These are phyloP conservation scores for Macrocentrus cingulum DNA, from an alignment of 1,140 invertebrate species.

Conservation along the genomic window DNA sequence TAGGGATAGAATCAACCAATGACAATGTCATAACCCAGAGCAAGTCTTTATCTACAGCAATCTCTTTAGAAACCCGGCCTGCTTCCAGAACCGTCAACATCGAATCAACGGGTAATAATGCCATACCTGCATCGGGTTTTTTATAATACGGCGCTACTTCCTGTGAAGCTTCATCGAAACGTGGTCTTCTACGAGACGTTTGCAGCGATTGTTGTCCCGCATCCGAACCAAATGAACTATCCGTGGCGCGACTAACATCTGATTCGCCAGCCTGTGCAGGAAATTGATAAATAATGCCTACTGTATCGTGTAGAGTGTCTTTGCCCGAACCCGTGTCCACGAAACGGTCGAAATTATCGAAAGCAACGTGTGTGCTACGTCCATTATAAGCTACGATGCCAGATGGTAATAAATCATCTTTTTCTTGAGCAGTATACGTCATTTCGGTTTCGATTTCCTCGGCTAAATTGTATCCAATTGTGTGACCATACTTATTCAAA, in stretches of 20 bases:
- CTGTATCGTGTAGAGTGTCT: slow-evolving; percentile 3
- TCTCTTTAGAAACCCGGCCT: not conserved
- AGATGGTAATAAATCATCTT: too few species aligned
- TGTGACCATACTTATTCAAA: slow-evolving; percentile 6
- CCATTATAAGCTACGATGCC: not conserved
- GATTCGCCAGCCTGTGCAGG: not conserved
- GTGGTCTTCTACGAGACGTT: slow-evolving; percentile 5
- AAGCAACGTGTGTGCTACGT: not conserved
- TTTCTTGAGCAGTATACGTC: not conserved
- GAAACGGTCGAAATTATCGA: slow-evolving; percentile 2
- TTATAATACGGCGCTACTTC: not conserved
- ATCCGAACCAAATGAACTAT: not conserved
- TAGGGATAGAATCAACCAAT: slow-evolving; percentile 17
- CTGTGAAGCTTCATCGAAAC: not conserved
- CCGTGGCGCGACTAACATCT: not conserved
- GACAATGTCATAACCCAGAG: not conserved
- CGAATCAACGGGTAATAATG: not conserved
- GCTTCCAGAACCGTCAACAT: not conserved
- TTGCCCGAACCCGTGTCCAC: not conserved
- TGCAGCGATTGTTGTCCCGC: not conserved
- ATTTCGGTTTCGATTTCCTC: slow-evolving; percentile 11
- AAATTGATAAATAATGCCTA: slow-evolving; percentile 8
- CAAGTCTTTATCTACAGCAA: not conserved
- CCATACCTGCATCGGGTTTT: too few species aligned
- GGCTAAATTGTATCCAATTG: not conserved